A percentile compares a stretch with the other conserved stretches of the same genome.
Conservation (phyloP, 1,140 invertebrate species). For the Lepidurus couesii region DNA sequence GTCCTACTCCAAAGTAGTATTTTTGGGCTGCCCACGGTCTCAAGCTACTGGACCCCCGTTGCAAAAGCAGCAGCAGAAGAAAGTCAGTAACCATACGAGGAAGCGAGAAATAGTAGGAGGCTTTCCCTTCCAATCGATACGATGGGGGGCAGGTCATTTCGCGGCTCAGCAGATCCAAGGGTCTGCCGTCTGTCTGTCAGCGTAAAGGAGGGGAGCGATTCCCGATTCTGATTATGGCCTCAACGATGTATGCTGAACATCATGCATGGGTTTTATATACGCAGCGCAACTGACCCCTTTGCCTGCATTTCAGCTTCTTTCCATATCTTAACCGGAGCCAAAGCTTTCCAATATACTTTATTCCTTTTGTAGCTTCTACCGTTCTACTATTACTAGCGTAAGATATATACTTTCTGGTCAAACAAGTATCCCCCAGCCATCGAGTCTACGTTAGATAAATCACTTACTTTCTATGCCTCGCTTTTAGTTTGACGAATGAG, state of each 20-base stretch:
- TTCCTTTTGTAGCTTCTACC: neutral
- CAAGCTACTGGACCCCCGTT: conserved; percentile 8
- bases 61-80: neutral
- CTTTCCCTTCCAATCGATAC: conserved; percentile 1
- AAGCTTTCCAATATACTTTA: neutral
- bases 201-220: neutral
- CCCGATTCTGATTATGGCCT: neutral
- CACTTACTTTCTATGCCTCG: no score
- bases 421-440: no score
- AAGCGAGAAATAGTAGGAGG: conserved; percentile 7
- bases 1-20: neutral
- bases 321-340: conserved; percentile 4
- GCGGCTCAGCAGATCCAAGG: conserved; percentile 7
- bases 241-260: neutral
- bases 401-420: no score
- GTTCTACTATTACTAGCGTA: neutral
- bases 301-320: conserved; percentile 16
- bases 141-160: conserved; percentile 1
- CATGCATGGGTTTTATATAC: neutral
- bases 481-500: no score
- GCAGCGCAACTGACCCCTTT: neutral
- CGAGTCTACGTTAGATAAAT: no score
- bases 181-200: conserved; percentile 16
- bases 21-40: neutral
- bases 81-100: conserved; percentile 6